phyloP scores from a whole-genome alignment of 1,140 invertebrate genomes.

The Tyrophagus putrescentiae region DNA sequence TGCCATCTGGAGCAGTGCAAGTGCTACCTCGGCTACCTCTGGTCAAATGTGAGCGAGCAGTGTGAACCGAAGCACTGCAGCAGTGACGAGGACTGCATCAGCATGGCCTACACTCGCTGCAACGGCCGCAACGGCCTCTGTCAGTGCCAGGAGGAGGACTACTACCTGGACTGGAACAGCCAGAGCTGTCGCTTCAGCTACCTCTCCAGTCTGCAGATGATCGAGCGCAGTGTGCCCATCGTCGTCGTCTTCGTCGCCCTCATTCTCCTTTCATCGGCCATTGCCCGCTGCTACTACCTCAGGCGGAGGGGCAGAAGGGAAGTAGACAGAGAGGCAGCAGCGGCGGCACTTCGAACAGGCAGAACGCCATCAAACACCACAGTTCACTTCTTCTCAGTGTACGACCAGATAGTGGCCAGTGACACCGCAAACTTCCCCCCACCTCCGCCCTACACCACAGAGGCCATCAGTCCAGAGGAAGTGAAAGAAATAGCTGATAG shows the following conservation, averaged over 20 bases:
- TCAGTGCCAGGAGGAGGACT: background rate
- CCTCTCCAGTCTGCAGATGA: background rate
- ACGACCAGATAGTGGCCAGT: background rate
- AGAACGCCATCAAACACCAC: background rate
- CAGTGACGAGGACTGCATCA: background rate
- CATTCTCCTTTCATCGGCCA: background rate
- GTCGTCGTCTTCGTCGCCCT: background rate
- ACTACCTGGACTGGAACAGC: slow-evolving; percentile 1
- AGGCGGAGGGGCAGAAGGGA: background rate
- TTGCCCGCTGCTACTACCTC: background rate
- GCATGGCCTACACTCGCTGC: background rate
- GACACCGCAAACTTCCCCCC: background rate
- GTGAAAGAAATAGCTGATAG: too few relatives aligned
- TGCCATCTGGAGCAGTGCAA: background rate
- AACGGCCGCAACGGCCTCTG: background rate
- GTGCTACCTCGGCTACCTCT: background rate
- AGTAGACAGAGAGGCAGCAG: background rate
- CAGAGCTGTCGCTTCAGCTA: background rate
- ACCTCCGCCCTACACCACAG: background rate
- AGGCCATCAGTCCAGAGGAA: background rate
- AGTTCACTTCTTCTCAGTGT: background rate
- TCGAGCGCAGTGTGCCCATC: background rate
- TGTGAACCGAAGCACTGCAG: background rate
- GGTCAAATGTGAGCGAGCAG: background rate
- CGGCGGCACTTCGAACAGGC: background rate